Percentiles rank a stretch among this genome's conserved stretches.
These are phyloP conservation scores for Osmerus mordax DNA, from an alignment of 2,113 vertebrate species.

Conservation along the genomic window DNA sequence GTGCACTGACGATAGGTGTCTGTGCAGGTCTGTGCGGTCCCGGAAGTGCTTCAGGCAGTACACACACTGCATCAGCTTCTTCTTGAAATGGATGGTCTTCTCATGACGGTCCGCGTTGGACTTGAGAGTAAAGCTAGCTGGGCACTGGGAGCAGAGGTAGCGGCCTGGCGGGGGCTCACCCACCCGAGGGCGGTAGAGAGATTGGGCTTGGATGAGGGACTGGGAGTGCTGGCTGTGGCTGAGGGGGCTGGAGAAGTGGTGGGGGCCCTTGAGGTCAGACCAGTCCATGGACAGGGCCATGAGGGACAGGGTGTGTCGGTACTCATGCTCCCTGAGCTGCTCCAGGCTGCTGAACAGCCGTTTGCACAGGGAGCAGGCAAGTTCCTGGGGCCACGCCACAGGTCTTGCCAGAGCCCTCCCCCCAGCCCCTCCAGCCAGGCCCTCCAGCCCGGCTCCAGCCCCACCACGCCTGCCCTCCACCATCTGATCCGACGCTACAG, in stretches of 20 bases:
- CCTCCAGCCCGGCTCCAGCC: slow-evolving; percentile 49
- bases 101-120: slow-evolving; percentile 78
- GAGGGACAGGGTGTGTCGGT: slow-evolving; percentile 67
- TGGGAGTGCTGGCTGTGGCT: slow-evolving; percentile 23
- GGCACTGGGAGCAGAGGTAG: slow-evolving; percentile 78
- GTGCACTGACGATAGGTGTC: slow-evolving; percentile 71
- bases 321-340: slow-evolving; percentile 74
- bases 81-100: slow-evolving; percentile 78
- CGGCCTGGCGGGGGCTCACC: slow-evolving; percentile 45
- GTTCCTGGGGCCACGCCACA: slow-evolving; percentile 59
- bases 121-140: slow-evolving; percentile 78
- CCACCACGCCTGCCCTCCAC: slow-evolving; percentile 56
- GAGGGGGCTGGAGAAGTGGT: slow-evolving; percentile 19
- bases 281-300: slow-evolving; percentile 66
- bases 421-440: slow-evolving; percentile 33
- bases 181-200: slow-evolving; percentile 25
- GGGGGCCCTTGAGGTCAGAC: slow-evolving; percentile 34
- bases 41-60: slow-evolving; percentile 70
- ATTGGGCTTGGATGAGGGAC: slow-evolving; percentile 27
- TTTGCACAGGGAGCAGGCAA: slow-evolving; percentile 77
- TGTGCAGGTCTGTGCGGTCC: slow-evolving; percentile 76
- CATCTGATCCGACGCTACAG: slow-evolving; percentile 59
- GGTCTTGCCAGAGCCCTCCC: slow-evolving; percentile 51
- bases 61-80: slow-evolving; percentile 77
- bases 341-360: slow-evolving; percentile 73